Conservation (phyloP, 1,140 invertebrate genomes). For the Adoxophyes honmai region DNA sequence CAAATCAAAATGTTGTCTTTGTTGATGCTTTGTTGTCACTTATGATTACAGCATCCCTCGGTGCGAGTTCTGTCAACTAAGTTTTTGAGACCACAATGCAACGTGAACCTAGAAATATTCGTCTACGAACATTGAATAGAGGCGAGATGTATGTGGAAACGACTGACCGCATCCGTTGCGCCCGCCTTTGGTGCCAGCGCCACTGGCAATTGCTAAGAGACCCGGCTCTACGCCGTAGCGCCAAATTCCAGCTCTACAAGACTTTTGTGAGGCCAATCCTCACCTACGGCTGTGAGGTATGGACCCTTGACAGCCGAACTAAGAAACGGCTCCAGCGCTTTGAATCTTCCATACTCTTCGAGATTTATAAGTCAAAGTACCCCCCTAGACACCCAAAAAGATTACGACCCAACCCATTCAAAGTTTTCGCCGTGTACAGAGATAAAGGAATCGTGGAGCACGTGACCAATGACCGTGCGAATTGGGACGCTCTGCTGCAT, state of each 20-base stretch:
- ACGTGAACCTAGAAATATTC: constrained; percentile 18
- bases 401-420: constrained; percentile 19
- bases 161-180: constrained; percentile 33
- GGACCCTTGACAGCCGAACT: constrained; percentile 25
- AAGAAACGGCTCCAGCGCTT: constrained; percentile 30
- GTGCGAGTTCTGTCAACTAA: too few species aligned
- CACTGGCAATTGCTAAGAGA: constrained; percentile 29
- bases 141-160: constrained; percentile 30
- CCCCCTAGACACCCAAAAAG: constrained; percentile 26
- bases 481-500: constrained; percentile 29
- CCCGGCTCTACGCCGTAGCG: constrained; percentile 22
- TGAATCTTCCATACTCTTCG: constrained; percentile 26
- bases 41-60: too few species aligned
- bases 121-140: constrained; percentile 24
- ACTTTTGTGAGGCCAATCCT: constrained; percentile 44
- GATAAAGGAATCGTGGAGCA: constrained; percentile 28
- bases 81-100: constrained; percentile 19
- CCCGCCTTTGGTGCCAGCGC: constrained; percentile 36
- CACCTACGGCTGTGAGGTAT: constrained; percentile 43
- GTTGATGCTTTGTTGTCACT: too few species aligned
- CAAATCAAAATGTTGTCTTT: too few species aligned
- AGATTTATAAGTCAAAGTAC: constrained; percentile 40
- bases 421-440: constrained; percentile 28
- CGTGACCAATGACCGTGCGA: constrained; percentile 27
- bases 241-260: constrained; percentile 40